Evolutionary conservation across 2,888 invertebrate species (phyloP).

Genomic region (Trachelus troglodyta): DNA sequence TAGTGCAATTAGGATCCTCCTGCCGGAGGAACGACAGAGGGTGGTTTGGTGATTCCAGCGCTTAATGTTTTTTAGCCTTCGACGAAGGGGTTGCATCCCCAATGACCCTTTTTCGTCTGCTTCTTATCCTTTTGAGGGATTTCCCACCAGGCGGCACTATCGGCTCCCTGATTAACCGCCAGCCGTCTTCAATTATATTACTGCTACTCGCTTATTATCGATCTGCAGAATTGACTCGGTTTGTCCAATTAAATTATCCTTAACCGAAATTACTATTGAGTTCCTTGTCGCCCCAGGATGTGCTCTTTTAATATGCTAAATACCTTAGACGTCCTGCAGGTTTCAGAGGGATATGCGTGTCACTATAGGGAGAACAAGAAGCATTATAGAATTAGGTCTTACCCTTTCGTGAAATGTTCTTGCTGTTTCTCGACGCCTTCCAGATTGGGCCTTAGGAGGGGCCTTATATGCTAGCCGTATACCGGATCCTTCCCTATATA

Average conservation of each 20-base stretch:
- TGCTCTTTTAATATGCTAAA: conserved; percentile 58
- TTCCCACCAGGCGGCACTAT: conserved; percentile 3
- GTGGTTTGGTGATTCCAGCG: conserved; percentile 7
- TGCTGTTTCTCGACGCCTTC: background rate
- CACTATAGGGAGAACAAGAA: background rate
- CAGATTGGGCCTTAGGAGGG: background rate
- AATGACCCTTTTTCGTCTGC: conserved; percentile 13
- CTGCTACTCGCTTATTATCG: conserved; percentile 14
- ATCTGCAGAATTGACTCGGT: conserved; percentile 33
- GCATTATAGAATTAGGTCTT: background rate
- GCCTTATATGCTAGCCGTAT: background rate
- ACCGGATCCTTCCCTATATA: background rate
- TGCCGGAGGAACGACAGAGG: background rate
- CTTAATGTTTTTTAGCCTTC: background rate
- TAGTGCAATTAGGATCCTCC: conserved; percentile 52
- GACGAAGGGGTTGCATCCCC: background rate
- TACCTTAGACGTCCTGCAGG: background rate
- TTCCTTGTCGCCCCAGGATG: conserved; percentile 26
- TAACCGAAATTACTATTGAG: conserved; percentile 36
- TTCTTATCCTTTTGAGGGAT: background rate
- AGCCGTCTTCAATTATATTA: conserved; percentile 23
- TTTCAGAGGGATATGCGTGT: background rate
- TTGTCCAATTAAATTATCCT: conserved; percentile 49
- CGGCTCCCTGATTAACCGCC: conserved; percentile 16
- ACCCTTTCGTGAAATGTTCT: background rate